phyloP scores from a whole-genome alignment of 2,888 invertebrate species.

The Tiphia femorata region DNA sequence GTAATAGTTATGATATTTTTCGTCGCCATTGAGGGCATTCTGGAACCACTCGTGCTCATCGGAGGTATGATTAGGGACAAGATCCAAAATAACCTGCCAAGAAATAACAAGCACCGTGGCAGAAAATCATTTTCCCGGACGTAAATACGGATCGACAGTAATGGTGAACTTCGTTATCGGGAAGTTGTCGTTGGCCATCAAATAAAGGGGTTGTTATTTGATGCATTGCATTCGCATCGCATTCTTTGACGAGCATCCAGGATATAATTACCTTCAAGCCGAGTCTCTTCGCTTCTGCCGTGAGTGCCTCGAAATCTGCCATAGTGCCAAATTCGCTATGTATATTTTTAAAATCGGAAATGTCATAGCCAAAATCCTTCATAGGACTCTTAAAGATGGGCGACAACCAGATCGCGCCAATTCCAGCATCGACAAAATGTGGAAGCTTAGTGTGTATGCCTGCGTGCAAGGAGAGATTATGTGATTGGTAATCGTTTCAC shows the following conservation, averaged over 20 bases:
- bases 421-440: slow-evolving; percentile 78
- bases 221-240: too few species aligned
- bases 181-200: too few species aligned
- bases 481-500: too few species aligned
- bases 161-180: too few species aligned
- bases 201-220: too few species aligned
- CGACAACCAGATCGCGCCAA: slow-evolving; percentile 86
- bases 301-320: slow-evolving; percentile 77
- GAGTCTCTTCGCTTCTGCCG: slow-evolving; percentile 72
- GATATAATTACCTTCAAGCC: slow-evolving; percentile 69
- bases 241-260: too few species aligned
- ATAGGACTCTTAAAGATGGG: slow-evolving; percentile 88
- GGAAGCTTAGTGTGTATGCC: slow-evolving; percentile 74
- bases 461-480: slow-evolving; percentile 38
- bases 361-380: slow-evolving; percentile 90
- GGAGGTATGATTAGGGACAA: slow-evolving; percentile 75
- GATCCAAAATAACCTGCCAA: slow-evolving; percentile 76
- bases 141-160: too few species aligned
- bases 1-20: slow-evolving; percentile 70
- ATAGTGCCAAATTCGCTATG: slow-evolving; percentile 82
- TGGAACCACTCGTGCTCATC: slow-evolving; percentile 73
- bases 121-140: too few species aligned
- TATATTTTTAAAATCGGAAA: slow-evolving; percentile 81
- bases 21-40: slow-evolving; percentile 55
- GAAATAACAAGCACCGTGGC: too few species aligned